A percentile compares a stretch with the other conserved stretches of the same genome.
Evolutionary conservation across 2,113 vertebrate genomes (phyloP).

Genomic region (Cyanoramphus novaezelandiae): DNA sequence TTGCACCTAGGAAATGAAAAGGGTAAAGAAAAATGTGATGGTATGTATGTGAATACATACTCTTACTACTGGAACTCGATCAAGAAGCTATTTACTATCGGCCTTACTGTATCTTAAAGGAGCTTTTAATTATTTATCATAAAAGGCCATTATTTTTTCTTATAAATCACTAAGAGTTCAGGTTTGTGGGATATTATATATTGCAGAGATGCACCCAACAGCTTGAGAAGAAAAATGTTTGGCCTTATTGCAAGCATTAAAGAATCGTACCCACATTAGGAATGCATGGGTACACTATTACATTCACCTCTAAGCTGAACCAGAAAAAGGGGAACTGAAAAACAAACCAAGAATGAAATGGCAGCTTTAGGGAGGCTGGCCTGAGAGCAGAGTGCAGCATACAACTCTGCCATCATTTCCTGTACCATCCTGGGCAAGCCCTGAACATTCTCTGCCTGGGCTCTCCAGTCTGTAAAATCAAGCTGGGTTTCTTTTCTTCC

Average conservation of each 20-base stretch:
- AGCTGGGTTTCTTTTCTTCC: background rate
- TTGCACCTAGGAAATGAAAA: background rate
- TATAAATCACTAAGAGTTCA: background rate
- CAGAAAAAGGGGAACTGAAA: background rate
- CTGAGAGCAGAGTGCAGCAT: background rate
- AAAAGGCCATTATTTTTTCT: background rate
- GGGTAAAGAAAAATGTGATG: background rate
- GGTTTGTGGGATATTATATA: background rate
- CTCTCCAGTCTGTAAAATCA: background rate
- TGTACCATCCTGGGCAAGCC: background rate
- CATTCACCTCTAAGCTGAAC: background rate
- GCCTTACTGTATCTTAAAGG: background rate
- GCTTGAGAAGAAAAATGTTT: background rate
- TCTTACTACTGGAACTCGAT: background rate
- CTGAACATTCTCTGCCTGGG: background rate
- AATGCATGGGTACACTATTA: background rate
- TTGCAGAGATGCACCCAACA: background rate
- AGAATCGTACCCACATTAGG: background rate
- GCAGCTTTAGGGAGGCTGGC: background rate
- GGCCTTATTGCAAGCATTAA: background rate
- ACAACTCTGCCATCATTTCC: background rate
- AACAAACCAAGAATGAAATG: background rate
- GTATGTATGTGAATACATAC: rapidly evolving
- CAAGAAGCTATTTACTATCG: background rate
- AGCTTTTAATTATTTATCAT: constrained; percentile 11